Evolutionary conservation across 2,888 invertebrate species (phyloP).

Genomic region (Atherix ibis): DNA sequence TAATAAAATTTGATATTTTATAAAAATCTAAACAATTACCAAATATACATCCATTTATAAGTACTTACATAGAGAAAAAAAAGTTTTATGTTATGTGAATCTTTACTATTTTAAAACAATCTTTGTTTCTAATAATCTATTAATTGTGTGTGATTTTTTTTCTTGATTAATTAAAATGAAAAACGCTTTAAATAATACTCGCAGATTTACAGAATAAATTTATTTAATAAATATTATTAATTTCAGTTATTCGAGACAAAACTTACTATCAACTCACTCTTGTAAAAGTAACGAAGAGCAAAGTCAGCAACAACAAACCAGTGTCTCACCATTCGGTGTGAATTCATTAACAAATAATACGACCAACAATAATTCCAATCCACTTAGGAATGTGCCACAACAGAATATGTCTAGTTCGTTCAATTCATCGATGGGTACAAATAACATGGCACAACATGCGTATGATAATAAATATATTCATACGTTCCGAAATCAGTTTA

Average conservation of each 20-base stretch:
- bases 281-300: constrained; percentile 56
- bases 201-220: too few relatives aligned
- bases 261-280: constrained; percentile 54
- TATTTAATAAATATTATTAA: too few relatives aligned
- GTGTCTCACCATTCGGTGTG: constrained; percentile 13
- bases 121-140: too few relatives aligned
- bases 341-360: constrained; percentile 16
- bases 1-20: too few relatives aligned
- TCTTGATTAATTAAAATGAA: too few relatives aligned
- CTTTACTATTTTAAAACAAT: too few relatives aligned
- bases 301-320: constrained; percentile 33
- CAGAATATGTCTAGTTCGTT: constrained; percentile 6
- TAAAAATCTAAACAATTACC: too few relatives aligned
- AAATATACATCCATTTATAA: too few relatives aligned
- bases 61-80: too few relatives aligned
- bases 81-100: too few relatives aligned
- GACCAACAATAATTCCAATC: constrained; percentile 9
- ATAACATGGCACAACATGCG: constrained; percentile 38
- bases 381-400: constrained; percentile 9
- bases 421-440: constrained; percentile 19
- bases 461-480: constrained; percentile 22
- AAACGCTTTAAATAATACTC: too few relatives aligned
- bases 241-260: constrained; percentile 82
- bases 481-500: constrained; percentile 16
- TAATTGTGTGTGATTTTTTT: too few relatives aligned